These are phyloP conservation scores for Cyprinus carpio DNA, from an alignment of 2,113 vertebrate species.

Conservation along the genomic window DNA sequence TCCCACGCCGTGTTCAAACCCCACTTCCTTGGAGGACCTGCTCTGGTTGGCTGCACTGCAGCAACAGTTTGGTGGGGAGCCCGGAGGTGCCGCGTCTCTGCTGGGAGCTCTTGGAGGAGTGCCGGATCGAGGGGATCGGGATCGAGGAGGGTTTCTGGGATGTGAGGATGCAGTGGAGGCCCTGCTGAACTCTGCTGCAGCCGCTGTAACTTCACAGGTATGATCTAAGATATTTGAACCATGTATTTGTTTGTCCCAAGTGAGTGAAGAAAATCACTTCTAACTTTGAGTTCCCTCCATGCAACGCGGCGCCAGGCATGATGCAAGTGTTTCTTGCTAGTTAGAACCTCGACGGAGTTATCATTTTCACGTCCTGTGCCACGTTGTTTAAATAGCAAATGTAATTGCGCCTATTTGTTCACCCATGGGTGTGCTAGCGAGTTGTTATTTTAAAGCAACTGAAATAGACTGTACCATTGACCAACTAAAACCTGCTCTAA, in stretches of 20 bases:
- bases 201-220: conserved; percentile 84
- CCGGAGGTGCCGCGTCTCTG: conserved; percentile 75
- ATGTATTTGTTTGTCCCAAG: background rate
- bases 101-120: conserved; percentile 72
- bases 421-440: too few species aligned
- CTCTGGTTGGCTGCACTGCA: conserved; percentile 94
- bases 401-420: too few species aligned
- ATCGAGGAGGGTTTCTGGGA: conserved; percentile 87
- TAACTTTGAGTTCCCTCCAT: too few species aligned
- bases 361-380: too few species aligned
- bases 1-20: conserved; percentile 74
- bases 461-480: too few species aligned
- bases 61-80: conserved; percentile 94
- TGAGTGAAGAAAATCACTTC: background rate
- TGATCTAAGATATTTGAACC: conserved; percentile 37
- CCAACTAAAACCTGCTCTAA: too few species aligned
- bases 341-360: too few species aligned
- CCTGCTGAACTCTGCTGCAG: conserved; percentile 87
- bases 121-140: conserved; percentile 71
- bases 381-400: too few species aligned
- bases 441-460: too few species aligned
- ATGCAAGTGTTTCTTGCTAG: too few species aligned
- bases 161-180: conserved; percentile 97
- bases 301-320: too few species aligned
- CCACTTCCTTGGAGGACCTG: conserved; percentile 90